Evolutionary conservation across 2,797 vertebrate species (phyloP), one percentile per base, ranked within the genome.

Genomic region (Hippopotamyrus pictus): DNA sequence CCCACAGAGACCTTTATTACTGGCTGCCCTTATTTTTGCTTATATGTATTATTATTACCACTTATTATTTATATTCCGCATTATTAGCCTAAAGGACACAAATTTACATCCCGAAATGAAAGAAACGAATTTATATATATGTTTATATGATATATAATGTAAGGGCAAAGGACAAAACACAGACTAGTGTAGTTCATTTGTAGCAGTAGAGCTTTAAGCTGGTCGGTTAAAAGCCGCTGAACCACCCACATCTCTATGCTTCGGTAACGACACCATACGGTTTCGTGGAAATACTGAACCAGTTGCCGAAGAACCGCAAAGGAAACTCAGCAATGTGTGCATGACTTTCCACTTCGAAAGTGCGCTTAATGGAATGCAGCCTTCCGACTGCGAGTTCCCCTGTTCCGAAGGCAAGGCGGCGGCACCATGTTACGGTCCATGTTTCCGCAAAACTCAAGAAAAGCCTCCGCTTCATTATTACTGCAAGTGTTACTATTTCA

Each of bases 251-350:
- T 53, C 3, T 65, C 41, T 85, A 5, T 14, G 25, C 41, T 62
- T 59, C n/a, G 44, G 46, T 48, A 46, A 46, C 73, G 5, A n/a
- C 29, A 44, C 51, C 69, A 79, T 33, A n/a, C 51, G n/a, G 41
- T 65, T 89, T 89, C 82, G 46, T 83, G 54, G 79, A 89, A 85
- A 37, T 14, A 54, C 54, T 85, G 82, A 65, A 41, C 62, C 82
- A 85, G 41, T 85, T 19, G 44, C 29, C 41, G 48, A 65, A 69
- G 82, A 83, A 84, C 88, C 19, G 79, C 53, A 62, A 54, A 51
- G 44, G 41, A 85, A 85, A 44, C n/a, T 33, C 17, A 25, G 41
- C 65, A 14, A 85, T 48, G 82, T 65, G 82, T 44, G 25, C 48
- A 48, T 86, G 17, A 86, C 46, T 86, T 86, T 51, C 46, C 83